Evolutionary conservation across 2,888 invertebrate species (phyloP).

Genomic region (Thecocarcelia acutangulata): DNA sequence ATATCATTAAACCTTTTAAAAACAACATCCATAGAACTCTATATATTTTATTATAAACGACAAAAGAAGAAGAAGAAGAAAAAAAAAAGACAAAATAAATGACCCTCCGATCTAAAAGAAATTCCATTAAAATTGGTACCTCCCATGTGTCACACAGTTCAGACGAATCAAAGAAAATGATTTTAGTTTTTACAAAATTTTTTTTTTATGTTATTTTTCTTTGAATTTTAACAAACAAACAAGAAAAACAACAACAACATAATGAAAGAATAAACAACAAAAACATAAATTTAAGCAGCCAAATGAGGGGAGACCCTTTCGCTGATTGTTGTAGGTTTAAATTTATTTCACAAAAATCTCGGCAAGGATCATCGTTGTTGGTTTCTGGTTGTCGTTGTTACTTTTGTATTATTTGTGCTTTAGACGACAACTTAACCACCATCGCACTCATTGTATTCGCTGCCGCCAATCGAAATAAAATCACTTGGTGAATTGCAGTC

Average conservation of each 20-base stretch:
- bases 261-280: constrained; percentile 18
- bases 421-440: constrained; percentile 68
- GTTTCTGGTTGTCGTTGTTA: constrained; percentile 35
- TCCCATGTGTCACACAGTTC: constrained; percentile 73
- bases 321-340: constrained; percentile 45
- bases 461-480: constrained; percentile 69
- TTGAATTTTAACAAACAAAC: constrained; percentile 41
- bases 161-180: constrained; percentile 69
- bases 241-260: constrained; percentile 35
- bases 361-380: constrained; percentile 62
- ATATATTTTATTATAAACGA: constrained; percentile 37
- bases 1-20: constrained; percentile 68
- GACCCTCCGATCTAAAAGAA: constrained; percentile 69
- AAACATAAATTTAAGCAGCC: constrained; percentile 31
- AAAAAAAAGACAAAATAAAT: constrained; percentile 63
- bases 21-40: constrained; percentile 57
- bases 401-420: constrained; percentile 41
- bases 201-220: constrained; percentile 13
- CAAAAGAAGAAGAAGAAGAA: constrained; percentile 18
- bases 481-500: constrained; percentile 67
- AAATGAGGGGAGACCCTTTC: constrained; percentile 53
- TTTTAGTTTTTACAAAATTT: constrained; percentile 31
- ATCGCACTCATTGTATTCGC: constrained; percentile 48
- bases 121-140: constrained; percentile 74
- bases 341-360: constrained; percentile 63